Base-by-base conservation (phyloP, 2,113 vertebrate species). In the Hypocryptadius cinnamomeus region DNA sequence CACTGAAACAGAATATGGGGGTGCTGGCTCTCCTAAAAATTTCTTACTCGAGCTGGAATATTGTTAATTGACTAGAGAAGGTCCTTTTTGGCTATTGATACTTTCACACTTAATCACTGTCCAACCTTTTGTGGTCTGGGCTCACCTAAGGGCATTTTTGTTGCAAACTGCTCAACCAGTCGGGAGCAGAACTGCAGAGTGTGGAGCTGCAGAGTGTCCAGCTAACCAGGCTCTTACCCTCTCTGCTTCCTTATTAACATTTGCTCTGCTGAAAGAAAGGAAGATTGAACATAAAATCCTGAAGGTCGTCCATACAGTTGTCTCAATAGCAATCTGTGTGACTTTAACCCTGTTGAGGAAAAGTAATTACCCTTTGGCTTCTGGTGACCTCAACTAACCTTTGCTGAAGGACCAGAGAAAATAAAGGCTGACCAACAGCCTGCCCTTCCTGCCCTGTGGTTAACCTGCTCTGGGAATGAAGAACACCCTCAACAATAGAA, bases 301-400 rank as follows among this genome's bases (percentile, higher is more conserved):
- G 97, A 97, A 98, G 97, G 98, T 97, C 95, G 25, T 96, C 97
- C 92, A 96, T 95, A 97, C 95, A 97, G 97, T 98, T 98, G 97
- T 98, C 97, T 96, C 98, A 97, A 96, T 97, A 97, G 97, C 98
- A 98, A 98, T 98, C 96, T 98, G 97, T 97, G 97, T 98, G 97
- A 98, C 98, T 98, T 98, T 98, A 98, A 98, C 98, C 98, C 97
- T 96, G 97, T 90, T 95, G 98, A 98, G 97, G 97, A 98, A 99
- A 99, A 98, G 98, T 98, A 98, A 99, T 99, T 99, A 99, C 98
- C 98, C 98, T 98, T 98, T 98, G 98, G 97, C 98, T 98, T 96
- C 95, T 97, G 92, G 47, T 98, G 98, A 98, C 98, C 98, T 96
- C 96, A 92, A 93, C 94, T 98, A 98, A 98, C 98, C 98, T 98